Evolutionary conservation across 2,888 invertebrate genomes (phyloP).

Genomic region (Pherbina coryleti): DNA sequence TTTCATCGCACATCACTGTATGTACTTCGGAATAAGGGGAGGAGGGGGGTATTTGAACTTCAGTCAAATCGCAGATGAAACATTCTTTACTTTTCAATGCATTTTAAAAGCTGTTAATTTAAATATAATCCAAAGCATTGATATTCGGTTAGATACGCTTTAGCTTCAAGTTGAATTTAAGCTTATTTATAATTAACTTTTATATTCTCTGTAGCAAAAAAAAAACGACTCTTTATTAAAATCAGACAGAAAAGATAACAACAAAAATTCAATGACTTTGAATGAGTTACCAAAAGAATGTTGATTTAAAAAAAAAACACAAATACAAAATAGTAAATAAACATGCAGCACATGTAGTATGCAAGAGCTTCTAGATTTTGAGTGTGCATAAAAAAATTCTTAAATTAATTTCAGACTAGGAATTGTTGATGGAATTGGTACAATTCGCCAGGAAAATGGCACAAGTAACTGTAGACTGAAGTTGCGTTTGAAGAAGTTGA

Average conservation of each 20-base stretch:
- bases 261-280: background rate
- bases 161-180: too few relatives aligned
- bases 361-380: background rate
- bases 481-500: background rate
- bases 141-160: too few relatives aligned
- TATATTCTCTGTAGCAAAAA: background rate
- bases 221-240: background rate
- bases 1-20: too few relatives aligned
- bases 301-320: too few relatives aligned
- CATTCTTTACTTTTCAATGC: too few relatives aligned
- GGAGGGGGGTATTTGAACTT: too few relatives aligned
- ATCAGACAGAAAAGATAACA: background rate
- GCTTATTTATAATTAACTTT: too few relatives aligned
- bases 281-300: background rate
- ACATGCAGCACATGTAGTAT: background rate
- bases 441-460: constrained; percentile 56
- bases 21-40: too few relatives aligned
- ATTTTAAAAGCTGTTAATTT: too few relatives aligned
- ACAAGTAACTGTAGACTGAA: constrained; percentile 56
- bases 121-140: too few relatives aligned
- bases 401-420: constrained; percentile 4
- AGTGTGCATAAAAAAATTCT: background rate
- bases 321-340: background rate
- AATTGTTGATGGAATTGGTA: constrained; percentile 58
- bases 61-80: too few relatives aligned